phyloP scores from a whole-genome alignment of 2,888 invertebrate species.

The Conomelus anceps region DNA sequence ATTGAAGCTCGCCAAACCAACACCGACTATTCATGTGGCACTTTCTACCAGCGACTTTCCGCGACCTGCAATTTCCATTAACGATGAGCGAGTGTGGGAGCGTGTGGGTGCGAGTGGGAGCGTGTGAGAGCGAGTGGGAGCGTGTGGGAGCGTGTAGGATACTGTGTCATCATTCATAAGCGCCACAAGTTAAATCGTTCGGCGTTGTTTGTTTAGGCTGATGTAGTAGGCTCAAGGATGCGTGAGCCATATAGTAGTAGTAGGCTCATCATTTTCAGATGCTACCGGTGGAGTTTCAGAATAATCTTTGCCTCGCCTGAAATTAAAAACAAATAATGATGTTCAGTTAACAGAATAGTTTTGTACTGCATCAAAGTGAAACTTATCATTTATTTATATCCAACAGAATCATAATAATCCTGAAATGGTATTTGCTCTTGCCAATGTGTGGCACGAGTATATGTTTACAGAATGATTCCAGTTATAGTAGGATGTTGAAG shows the following conservation, averaged over 20 bases:
- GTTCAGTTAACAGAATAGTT: neutral
- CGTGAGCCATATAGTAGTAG: neutral
- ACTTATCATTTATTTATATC: neutral
- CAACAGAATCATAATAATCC: neutral
- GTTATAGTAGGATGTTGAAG: neutral
- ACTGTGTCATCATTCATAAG: neutral
- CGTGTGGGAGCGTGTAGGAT: neutral
- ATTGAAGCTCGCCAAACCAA: neutral
- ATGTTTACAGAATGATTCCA: neutral
- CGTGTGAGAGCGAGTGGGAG: neutral
- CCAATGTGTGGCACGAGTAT: neutral
- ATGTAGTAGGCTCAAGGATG: neutral
- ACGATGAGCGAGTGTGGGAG: neutral
- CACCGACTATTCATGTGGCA: neutral
- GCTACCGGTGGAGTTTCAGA: neutral
- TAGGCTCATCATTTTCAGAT: neutral
- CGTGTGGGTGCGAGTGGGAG: neutral
- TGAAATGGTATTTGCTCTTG: neutral
- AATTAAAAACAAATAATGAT: neutral
- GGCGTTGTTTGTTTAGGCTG: neutral
- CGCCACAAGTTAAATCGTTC: neutral
- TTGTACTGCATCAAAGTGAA: neutral
- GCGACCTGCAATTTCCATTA: neutral
- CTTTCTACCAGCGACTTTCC: neutral
- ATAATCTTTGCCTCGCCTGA: neutral